Evolutionary conservation across 2,797 vertebrate genomes (phyloP).

Genomic region (Molothrus ater): DNA sequence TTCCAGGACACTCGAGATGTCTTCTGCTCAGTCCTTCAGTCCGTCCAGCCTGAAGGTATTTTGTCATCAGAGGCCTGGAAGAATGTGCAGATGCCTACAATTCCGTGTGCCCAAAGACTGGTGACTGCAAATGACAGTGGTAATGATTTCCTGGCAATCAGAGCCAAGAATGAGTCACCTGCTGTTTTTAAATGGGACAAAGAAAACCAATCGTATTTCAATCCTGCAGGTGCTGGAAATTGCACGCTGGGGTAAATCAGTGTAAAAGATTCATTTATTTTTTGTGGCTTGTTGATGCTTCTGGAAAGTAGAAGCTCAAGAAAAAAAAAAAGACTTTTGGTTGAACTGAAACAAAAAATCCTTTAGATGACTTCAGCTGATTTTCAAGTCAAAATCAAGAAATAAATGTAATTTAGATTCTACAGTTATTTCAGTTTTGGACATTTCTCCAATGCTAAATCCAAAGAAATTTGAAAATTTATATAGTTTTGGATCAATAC

Average conservation of each 20-base stretch:
- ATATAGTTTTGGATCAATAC: background rate
- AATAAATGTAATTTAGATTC: background rate
- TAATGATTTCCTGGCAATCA: slow-evolving; percentile 51
- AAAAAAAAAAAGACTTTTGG: background rate
- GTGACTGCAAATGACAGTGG: slow-evolving; percentile 12
- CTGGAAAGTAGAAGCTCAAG: background rate
- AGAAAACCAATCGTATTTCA: background rate
- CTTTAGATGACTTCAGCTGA: background rate
- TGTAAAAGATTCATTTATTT: background rate
- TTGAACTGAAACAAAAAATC: background rate
- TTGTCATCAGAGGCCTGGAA: background rate
- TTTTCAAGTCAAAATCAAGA: background rate
- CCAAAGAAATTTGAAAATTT: background rate
- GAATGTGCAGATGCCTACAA: background rate
- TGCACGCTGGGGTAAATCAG: background rate
- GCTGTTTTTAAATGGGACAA: background rate
- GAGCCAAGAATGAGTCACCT: slow-evolving; percentile 29
- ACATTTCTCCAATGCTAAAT: background rate
- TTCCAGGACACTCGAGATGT: background rate
- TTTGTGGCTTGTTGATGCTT: background rate
- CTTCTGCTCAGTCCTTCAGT: background rate
- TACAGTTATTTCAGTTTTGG: background rate
- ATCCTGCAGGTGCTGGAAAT: slow-evolving; percentile 1
- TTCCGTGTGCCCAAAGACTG: background rate
- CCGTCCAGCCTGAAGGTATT: background rate